Evolutionary conservation across 2,113 vertebrate species (phyloP).

Genomic region (Alethe diademata): DNA sequence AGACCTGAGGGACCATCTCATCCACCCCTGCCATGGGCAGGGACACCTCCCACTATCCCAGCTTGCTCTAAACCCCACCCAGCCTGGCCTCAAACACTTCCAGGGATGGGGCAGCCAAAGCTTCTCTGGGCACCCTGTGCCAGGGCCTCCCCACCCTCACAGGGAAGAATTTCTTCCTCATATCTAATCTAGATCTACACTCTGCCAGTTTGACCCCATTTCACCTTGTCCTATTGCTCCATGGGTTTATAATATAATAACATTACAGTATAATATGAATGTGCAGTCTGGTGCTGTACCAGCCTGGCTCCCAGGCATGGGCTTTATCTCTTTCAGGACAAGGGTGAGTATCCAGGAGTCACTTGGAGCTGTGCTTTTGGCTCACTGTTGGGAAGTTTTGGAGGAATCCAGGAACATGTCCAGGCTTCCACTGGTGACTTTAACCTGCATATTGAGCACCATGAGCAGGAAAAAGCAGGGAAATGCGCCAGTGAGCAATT

Average conservation of each 20-base stretch:
- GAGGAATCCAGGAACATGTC: background rate
- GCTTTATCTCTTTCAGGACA: background rate
- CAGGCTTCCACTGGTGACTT: background rate
- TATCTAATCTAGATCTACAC: background rate
- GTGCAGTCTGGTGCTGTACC: background rate
- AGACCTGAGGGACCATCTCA: background rate
- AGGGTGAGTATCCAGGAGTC: background rate
- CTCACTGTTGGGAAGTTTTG: background rate
- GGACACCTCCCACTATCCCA: background rate
- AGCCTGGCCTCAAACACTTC: background rate
- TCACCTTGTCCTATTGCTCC: background rate
- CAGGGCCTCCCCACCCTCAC: background rate
- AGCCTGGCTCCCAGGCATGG: background rate
- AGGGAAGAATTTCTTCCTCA: background rate
- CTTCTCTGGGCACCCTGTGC: background rate
- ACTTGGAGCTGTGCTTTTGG: background rate
- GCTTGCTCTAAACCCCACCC: background rate
- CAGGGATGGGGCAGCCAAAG: background rate
- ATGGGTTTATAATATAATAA: background rate
- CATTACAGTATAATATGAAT: no score
- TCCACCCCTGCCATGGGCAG: background rate
- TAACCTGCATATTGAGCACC: rapidly evolving
- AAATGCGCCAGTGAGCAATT: background rate
- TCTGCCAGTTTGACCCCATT: background rate
- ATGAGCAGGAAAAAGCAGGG: background rate